Base-by-base conservation (phyloP, 1,140 invertebrate genomes). In the Trypoxylus dichotomus region DNA sequence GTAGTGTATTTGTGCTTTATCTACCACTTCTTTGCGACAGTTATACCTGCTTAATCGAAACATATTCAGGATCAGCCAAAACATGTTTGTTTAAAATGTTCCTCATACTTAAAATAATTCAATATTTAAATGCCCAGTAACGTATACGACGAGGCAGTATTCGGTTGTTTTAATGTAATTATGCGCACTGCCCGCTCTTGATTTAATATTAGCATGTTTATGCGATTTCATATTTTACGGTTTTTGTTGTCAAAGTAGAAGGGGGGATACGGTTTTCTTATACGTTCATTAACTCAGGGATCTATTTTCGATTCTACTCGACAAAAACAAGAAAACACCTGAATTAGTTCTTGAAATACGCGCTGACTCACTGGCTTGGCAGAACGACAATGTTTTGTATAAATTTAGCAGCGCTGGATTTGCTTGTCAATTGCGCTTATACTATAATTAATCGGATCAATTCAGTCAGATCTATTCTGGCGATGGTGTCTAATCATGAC, bases 301-400 rank as follows among this genome's bases (percentile, higher is more conserved):
- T 68, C 60, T 68, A 68, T 68, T 68, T 68, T 24, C 24, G 60
- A 68, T 68, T 29, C 60, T 19, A 19, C 6, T 54, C 47, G 47
- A 54, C 47, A 54, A 54, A 54, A 29, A 68, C 60, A 68, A 68
- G 60, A 68, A 68, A 68, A 68, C 60, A 68, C 60, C 60, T 68
- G 60, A 68, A 29, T 10, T 15, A 68, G 60, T 29, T 68, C 60
- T 29, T 29, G 60, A 68, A 68, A 68, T 68, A 68, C 24, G 15
- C 60, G 25, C 21, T 68, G 60, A 68, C 21, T 68, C 60, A 68
- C 24, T 68, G 60, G 15, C 13, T 68, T 68, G 60, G 60, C 60
- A 68, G 27, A 68, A 27, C 60, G 60, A 68, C 60, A 68, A 68
- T 27, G 27, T 68, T 29, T 29, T 25, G 60, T 13, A 27, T 68